A percentile compares a stretch with the other conserved stretches of the same genome.
Evolutionary conservation across 1,140 invertebrate species (phyloP).

Genomic region (Batillaria attramentaria): DNA sequence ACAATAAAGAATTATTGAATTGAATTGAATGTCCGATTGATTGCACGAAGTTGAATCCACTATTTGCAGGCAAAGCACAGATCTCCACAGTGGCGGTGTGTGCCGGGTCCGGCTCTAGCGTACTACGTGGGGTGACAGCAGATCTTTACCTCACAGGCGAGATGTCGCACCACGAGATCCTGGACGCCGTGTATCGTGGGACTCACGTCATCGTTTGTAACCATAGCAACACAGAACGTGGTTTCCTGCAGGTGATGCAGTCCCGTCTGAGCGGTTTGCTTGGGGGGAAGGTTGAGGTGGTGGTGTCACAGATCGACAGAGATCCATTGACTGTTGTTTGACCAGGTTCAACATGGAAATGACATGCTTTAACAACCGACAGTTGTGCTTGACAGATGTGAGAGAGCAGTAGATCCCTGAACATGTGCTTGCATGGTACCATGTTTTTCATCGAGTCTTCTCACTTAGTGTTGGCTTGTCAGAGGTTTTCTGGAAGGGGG

Average conservation of each 20-base stretch:
- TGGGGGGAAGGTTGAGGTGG: slow-evolving; percentile 77
- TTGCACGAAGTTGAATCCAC: too few species aligned
- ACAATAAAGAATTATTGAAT: too few species aligned
- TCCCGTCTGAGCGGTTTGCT: slow-evolving; percentile 69
- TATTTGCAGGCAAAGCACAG: slow-evolving; percentile 47
- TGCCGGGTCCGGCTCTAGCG: slow-evolving; percentile 88
- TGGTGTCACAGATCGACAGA: slow-evolving; percentile 81
- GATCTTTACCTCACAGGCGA: slow-evolving; percentile 94
- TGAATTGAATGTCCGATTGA: background rate
- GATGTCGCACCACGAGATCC: slow-evolving; percentile 95
- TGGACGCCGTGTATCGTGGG: slow-evolving; percentile 79
- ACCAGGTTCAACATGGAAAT: too few species aligned
- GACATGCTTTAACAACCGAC: too few species aligned
- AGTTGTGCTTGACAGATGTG: too few species aligned
- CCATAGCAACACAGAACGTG: slow-evolving; percentile 95
- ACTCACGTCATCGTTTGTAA: slow-evolving; percentile 90
- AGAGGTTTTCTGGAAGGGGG: too few species aligned
- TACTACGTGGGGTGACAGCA: slow-evolving; percentile 79
- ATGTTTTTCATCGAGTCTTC: too few species aligned
- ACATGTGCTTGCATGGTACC: too few species aligned
- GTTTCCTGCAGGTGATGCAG: slow-evolving; percentile 78
- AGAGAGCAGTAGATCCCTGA: too few species aligned
- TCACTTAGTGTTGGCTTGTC: too few species aligned
- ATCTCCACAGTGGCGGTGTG: slow-evolving; percentile 82
- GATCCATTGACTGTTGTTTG: slow-evolving; percentile 78